Evolutionary conservation across 2,888 invertebrate species (phyloP), one percentile per base, ranked within the genome.

Genomic region (Dryobota labecula): DNA sequence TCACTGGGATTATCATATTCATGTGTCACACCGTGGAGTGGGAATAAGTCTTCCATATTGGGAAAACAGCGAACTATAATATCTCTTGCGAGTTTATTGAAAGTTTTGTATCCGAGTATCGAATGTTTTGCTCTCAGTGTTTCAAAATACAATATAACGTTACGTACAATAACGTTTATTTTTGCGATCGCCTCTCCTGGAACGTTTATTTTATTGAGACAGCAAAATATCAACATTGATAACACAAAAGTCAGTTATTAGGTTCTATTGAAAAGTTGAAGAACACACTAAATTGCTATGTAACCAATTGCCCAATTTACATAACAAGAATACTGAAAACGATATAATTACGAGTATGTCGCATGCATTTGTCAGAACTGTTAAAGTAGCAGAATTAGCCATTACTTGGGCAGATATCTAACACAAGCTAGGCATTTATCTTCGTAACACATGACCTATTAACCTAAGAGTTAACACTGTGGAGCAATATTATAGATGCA

Each of bases 1-100:
- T 88, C 75, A 64, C 75, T 53, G 78, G 84, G 88, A 90, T 90
- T 90, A 90, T 86, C 88, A 89, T 90, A 88, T 89, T 87, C 86
- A 86, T 86, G 86, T 88, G 85, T 85, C 87, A 87, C 85, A 74
- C 66, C 56, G n/a, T 65, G 64, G 72, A 74, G 61, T 66, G 70
- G 66, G 75, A 80, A 85, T 86, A 85, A 87, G 83, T 84, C 85
- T 80, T 76, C 67, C 78, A 78, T 86, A 87, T 86, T 86, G 84
- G 74, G 62, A 81, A 84, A 84, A 83, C 71, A 76, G 67, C 43
- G 27, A 83, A 80, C 76, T 81, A 76, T 69, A 69, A 78, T 82
- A 76, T 75, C 24, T 53, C 43, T 36, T 62, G 49, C 64, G 49
- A 64, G 56, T 67, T 74, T 80, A 78, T 73, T 67, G 78, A 57